Evolutionary conservation across 2,888 invertebrate species (phyloP), one percentile per base, ranked within the genome.

Genomic region (Protonemura montana): DNA sequence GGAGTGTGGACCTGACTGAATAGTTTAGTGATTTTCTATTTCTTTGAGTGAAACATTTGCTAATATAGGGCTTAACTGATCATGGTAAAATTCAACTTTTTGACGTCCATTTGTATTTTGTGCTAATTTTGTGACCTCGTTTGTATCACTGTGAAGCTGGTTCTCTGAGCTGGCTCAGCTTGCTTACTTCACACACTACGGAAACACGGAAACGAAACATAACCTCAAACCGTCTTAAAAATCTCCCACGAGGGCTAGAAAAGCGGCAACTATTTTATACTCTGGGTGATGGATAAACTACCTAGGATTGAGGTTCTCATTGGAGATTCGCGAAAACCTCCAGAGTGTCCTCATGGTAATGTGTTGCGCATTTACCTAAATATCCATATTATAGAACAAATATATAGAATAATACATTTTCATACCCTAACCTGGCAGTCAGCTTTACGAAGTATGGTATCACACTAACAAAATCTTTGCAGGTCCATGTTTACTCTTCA

Each of bases 401-500:
- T 35, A 35, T 86, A 21, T 76, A 16, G 82, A 28, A 0, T n/a
- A n/a, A n/a, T 77, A 13, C 42, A 26, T 78, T 78, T 16, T 16
- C 77, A n/a, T 29, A 25, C 27, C 78, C 59, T 85, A 10, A 80
- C 41, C 76, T 27, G 16, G 81, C 27, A 81, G 6, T 35, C 27
- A 7, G 10, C 2, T 26, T 26, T 16, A 10, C 28, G 16, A 16
- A 28, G 26, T 3, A 28, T 80, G 27, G n/a, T n/a, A n/a, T n/a
- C n/a, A n/a, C n/a, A 26, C 80, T 27, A 27, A 16, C 2, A n/a
- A 85, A 88, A 84, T 84, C 85, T 16, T 88, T 87, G 26, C 83
- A 92, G 92, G 92, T 0, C 97, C 97, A 80, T 95, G 96, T 6
- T 91, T 97, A 87, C 91, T 96, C 85, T 97, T 97, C 92, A 87